Evolutionary conservation across 2,113 vertebrate genomes (phyloP), one percentile per base, ranked within the genome.

Genomic region (Galemys pyrenaicus): DNA sequence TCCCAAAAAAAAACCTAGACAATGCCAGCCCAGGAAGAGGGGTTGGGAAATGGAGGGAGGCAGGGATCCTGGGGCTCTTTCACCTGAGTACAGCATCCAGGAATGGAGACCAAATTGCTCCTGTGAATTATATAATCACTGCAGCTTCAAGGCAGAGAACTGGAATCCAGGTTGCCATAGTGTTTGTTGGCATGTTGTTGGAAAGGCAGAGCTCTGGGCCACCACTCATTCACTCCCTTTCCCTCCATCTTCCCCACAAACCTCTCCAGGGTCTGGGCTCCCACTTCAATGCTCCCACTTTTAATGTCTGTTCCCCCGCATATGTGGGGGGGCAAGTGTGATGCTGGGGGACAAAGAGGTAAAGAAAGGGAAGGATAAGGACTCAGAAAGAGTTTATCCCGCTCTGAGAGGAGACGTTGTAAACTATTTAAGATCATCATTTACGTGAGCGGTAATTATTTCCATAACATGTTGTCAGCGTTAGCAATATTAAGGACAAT

Each of bases 41-140:
- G 62, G 39, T 41, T 26, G 28, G 44, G 49, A 32, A 87, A n/a
- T 28, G 30, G 9, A 37, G 39, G 35, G 73, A 86, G 89, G 39
- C 80, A 35, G 46, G 81, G 73, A 58, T 49, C 83, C 89, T 28
- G 44, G 28, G 94, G 96, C 87, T 97, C 97, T 97, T 97, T 97
- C 97, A 98, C 98, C 98, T 97, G 97, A 96, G 93, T 96, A 92
- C 19, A 0, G 65, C 97, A 96, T 89, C 90, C 94, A 96, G 93
- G 84, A 88, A 98, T 93, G 97, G 97, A 98, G 97, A 97, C 97
- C 44, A 97, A 97, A 97, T 75, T 95, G 96, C 90, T 98, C 98
- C 96, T 19, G 92, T 95, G 97, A 98, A 98, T 98, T 98, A 98
- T 98, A 98, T 98, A 98, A 99, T 97, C 98, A 98, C 98, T 98